Conservation (phyloP, 2,797 vertebrate species). For the Poliocrania exsul region DNA sequence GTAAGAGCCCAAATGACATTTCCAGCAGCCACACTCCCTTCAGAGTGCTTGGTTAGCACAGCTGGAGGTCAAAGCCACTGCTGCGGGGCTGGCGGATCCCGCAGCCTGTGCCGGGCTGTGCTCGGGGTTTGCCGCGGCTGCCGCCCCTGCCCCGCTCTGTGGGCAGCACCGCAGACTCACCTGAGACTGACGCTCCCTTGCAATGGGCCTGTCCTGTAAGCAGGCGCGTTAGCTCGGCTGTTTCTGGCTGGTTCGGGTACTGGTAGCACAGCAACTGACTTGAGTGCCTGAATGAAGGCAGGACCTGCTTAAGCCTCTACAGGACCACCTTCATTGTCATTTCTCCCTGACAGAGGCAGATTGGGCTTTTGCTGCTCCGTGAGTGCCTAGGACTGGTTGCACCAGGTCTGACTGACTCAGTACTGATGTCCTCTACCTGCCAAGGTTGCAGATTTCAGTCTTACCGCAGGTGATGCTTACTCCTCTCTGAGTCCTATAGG, state of each 20-base stretch:
- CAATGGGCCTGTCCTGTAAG: background rate
- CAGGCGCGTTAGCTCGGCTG: background rate
- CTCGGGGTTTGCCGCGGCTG: background rate
- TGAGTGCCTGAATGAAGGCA: background rate
- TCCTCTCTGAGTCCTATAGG: background rate
- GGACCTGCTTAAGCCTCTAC: background rate
- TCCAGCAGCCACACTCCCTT: background rate
- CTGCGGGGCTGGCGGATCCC: background rate
- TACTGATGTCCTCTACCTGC: background rate
- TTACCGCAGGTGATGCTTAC: background rate
- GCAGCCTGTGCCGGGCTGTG: background rate
- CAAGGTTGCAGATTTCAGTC: background rate
- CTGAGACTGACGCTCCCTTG: background rate
- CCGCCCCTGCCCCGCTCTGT: background rate
- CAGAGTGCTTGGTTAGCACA: background rate
- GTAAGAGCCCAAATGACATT: fast-evolving
- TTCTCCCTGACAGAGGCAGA: background rate
- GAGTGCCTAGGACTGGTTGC: background rate
- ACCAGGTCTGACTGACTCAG: background rate
- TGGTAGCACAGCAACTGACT: background rate
- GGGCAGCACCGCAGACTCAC: background rate
- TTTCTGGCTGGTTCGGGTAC: background rate
- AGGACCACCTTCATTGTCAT: background rate
- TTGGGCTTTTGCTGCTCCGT: background rate
- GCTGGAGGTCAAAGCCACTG: background rate